phyloP scores from a whole-genome alignment of 1,140 invertebrate species.

The Potamilus streckersoni region DNA sequence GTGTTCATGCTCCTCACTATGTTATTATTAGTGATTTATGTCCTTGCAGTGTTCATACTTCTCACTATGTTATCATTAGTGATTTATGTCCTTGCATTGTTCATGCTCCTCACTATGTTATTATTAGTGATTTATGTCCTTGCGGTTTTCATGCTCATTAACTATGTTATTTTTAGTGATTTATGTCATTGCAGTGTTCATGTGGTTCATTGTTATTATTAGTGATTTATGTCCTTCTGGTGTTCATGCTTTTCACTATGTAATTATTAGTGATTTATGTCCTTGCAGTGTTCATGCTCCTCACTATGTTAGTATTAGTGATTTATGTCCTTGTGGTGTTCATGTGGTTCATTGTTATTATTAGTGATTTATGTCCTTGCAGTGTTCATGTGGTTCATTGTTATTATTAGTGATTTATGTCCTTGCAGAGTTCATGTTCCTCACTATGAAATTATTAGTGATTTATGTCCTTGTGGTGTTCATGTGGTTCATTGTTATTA shows the following conservation, averaged over 20 bases:
- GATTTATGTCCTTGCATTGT: slow-evolving; percentile 54
- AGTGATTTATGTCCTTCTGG: slow-evolving; percentile 36
- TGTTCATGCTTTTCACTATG: no score
- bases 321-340: slow-evolving; percentile 64
- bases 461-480: slow-evolving; percentile 64
- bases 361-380: slow-evolving; percentile 37
- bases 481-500: no score
- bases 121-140: slow-evolving; percentile 24
- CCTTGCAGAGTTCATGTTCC: slow-evolving; percentile 66
- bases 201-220: neutral
- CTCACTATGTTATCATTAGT: neutral
- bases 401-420: slow-evolving; percentile 6
- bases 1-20: slow-evolving; percentile 62
- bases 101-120: no score
- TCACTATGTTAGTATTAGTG: neutral
- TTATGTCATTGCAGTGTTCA: slow-evolving; percentile 64
- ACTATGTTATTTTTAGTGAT: neutral
- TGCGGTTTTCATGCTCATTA: slow-evolving; percentile 68
- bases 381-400: slow-evolving; percentile 66
- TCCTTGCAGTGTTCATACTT: slow-evolving; percentile 71
- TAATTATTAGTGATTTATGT: slow-evolving; percentile 4
- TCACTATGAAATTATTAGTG: neutral
- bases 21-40: neutral
- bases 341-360: no score
- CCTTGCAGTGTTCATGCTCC: slow-evolving; percentile 70